A percentile compares a stretch with the other conserved stretches of the same genome.
These are phyloP conservation scores for Muscidifurax raptorellus DNA, from an alignment of 1,140 invertebrate species.

Conservation along the genomic window DNA sequence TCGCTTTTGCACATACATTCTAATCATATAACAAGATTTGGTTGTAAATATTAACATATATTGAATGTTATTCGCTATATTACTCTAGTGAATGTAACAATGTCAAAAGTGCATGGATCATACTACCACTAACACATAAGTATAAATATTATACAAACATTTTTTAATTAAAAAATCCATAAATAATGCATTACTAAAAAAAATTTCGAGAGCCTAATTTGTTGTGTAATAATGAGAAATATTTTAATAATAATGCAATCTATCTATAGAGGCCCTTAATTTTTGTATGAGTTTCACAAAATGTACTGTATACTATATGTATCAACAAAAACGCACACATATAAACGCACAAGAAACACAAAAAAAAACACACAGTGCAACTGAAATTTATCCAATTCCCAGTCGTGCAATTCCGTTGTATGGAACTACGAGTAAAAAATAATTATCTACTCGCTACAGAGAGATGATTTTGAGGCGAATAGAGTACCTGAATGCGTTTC, in stretches of 20 bases:
- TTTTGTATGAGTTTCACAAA: neutral
- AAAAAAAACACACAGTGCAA: constrained; percentile 41
- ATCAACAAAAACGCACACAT: neutral
- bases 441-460: constrained; percentile 51
- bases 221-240: neutral
- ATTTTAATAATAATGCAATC: neutral
- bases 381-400: constrained; percentile 45
- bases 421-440: constrained; percentile 48
- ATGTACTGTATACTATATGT: neutral
- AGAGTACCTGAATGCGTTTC: constrained; percentile 87
- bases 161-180: neutral
- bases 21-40: neutral
- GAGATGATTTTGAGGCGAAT: constrained; percentile 59
- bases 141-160: neutral
- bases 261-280: neutral
- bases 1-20: neutral
- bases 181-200: neutral
- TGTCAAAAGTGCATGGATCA: neutral
- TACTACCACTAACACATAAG: neutral
- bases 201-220: neutral
- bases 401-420: constrained; percentile 48
- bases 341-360: constrained; percentile 2
- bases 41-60: neutral
- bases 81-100: neutral
- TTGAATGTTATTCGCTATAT: neutral